Conservation (phyloP, 2,797 vertebrate species). For the Helicolenus hilgendorfi region DNA sequence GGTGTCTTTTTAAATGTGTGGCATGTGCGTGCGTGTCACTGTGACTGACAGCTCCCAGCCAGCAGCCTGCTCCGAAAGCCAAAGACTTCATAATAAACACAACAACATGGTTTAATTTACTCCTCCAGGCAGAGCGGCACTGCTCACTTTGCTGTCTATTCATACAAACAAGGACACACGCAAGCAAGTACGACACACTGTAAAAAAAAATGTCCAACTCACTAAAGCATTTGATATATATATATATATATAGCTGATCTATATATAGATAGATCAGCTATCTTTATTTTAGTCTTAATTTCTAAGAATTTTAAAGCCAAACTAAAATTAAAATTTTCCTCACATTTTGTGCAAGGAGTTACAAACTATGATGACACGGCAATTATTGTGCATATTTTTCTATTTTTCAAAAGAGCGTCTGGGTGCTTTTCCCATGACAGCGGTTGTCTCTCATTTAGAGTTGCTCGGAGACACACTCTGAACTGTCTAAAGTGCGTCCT, state of each 20-base stretch:
- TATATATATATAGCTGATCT: not conserved
- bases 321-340: not conserved
- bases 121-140: conserved; percentile 63
- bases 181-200: conserved; percentile 10
- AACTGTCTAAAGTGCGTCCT: not conserved
- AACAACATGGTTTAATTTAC: conserved; percentile 83
- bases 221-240: not conserved
- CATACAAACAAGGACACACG: conserved; percentile 28
- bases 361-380: not conserved
- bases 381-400: not conserved
- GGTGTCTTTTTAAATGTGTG: not conserved
- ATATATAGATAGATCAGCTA: too few species aligned
- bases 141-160: conserved; percentile 63
- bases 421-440: not conserved
- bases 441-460: not conserved
- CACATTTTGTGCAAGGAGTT: not conserved
- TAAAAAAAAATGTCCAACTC: conserved; percentile 31
- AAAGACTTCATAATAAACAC: conserved; percentile 81
- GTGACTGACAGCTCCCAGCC: conserved; percentile 84
- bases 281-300: not conserved
- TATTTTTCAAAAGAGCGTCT: not conserved
- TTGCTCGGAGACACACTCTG: not conserved
- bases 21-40: conserved; percentile 41
- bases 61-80: conserved; percentile 73
- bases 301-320: not conserved